Evolutionary conservation across 2,113 vertebrate genomes (phyloP).

Genomic region (Sinocyclocheilus grahami): DNA sequence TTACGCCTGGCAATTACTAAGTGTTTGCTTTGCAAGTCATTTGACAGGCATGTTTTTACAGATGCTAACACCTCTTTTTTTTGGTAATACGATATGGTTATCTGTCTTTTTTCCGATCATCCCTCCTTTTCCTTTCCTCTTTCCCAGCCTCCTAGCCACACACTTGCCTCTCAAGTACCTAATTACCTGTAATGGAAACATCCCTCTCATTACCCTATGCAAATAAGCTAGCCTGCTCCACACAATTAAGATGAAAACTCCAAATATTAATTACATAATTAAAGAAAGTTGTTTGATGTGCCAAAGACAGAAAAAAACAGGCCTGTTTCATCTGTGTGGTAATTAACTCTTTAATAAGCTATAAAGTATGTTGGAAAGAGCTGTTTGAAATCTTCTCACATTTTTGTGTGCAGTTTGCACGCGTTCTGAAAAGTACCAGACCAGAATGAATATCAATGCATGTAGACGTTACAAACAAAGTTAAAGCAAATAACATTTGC

Average conservation of each 20-base stretch:
- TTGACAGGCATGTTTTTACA: conserved; percentile 14
- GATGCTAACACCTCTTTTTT: not conserved
- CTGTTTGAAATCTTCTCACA: conserved; percentile 45
- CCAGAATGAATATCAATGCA: conserved; percentile 64
- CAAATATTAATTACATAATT: conserved; percentile 76
- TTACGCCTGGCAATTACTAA: not conserved
- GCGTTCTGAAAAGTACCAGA: conserved; percentile 61
- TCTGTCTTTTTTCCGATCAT: conserved; percentile 43
- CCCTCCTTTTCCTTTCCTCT: conserved; percentile 58
- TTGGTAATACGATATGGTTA: conserved; percentile 37
- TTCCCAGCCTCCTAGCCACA: conserved; percentile 67
- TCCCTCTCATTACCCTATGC: conserved; percentile 81
- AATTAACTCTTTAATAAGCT: conserved; percentile 64
- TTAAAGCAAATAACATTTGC: conserved; percentile 70
- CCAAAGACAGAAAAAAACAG: conserved; percentile 63
- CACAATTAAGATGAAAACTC: conserved; percentile 79
- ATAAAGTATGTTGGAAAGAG: conserved; percentile 40
- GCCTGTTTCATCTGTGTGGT: conserved; percentile 56
- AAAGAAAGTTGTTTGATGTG: conserved; percentile 79
- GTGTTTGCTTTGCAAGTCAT: conserved; percentile 10
- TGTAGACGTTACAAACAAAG: conserved; percentile 62
- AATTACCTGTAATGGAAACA: conserved; percentile 84
- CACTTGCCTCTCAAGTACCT: conserved; percentile 75
- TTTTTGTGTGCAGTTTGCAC: not conserved
- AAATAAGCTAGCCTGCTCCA: conserved; percentile 77